Evolutionary conservation across 2,797 vertebrate species (phyloP), one percentile per base, ranked within the genome.

Genomic region (Anableps anableps): DNA sequence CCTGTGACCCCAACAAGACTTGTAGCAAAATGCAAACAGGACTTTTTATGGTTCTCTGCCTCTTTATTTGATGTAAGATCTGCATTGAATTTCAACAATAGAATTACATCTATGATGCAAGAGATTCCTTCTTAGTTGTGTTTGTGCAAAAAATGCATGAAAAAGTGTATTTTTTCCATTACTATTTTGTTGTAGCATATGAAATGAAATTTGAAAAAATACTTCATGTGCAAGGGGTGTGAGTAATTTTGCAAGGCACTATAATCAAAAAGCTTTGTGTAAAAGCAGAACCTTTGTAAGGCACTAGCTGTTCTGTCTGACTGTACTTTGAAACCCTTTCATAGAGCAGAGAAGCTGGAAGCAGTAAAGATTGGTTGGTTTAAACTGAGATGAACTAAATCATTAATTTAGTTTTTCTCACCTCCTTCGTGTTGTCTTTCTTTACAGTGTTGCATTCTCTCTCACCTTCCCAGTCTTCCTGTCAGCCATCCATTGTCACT

Each of bases 401-500:
- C 1, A 51, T 43, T 58, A 1, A 70, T 74, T 36, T 48, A 26
- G 48, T 26, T 43, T 38, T 29, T 72, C 70, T 34, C 19, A 2
- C 38, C 43, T 75, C 1, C 31, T 5, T 5, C 43, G 9, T 66
- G 50, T 70, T 1, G 77, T 1, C 11, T 14, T 75, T 80, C 77
- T 58, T 88, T 6, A 79, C 31, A 79, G 58, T 84, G 85, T 81
- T 79, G 80, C 77, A 14, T 58, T 74, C 78, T 50, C 3, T 0
- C 81, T 84, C 89, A 83, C 82, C 82, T 85, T 82, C 47, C 80
- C 78, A 88, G 82, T 80, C 90, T 82, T 51, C 47, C 80, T 50
- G 83, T 88, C 76, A 77, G 76, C 79, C 88, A 75, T 86, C 82
- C 80, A 81, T 83, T 85, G 91, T 89, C 83, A 83, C 74, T 79